Percentiles rank a stretch among this genome's conserved stretches.
These are phyloP conservation scores for Elephas maximus DNA, from an alignment of 2,113 vertebrate genomes.

Conservation along the genomic window DNA sequence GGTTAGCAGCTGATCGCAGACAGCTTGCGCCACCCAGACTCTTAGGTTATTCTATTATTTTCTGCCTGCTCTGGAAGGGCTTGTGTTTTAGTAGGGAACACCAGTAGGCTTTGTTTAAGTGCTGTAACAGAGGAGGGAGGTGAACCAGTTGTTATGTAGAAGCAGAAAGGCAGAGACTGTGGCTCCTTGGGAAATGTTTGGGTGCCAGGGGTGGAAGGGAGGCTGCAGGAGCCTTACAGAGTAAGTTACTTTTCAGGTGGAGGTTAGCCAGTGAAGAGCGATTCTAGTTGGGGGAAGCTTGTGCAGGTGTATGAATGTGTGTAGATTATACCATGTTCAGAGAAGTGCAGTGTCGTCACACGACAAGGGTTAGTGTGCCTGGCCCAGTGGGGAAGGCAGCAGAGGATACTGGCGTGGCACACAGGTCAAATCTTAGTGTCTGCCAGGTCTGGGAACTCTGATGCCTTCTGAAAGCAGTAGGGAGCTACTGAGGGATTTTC, in stretches of 20 bases:
- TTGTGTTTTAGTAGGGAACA: accelerated
- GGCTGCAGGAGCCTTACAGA: neutral
- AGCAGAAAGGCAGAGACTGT: neutral
- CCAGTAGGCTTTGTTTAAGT: neutral
- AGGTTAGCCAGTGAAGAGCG: neutral
- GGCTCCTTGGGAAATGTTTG: no score
- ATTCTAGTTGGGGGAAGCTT: neutral
- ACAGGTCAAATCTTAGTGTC: neutral
- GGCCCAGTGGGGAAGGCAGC: no score
- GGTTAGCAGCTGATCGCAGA: neutral
- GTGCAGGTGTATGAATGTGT: accelerated
- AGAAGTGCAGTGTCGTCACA: neutral
- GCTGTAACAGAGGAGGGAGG: neutral
- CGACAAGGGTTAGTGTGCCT: accelerated
- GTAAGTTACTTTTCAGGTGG: neutral
- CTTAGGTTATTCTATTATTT: neutral
- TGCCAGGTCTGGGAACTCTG: neutral
- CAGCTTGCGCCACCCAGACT: neutral
- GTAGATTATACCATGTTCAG: accelerated
- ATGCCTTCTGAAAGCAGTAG: neutral
- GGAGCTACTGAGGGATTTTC: neutral
- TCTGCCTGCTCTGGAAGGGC: neutral
- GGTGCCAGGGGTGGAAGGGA: accelerated
- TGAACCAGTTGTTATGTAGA: neutral
- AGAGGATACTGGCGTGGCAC: accelerated